Evolutionary conservation across 2,888 invertebrate species (phyloP), one percentile per base, ranked within the genome.

Genomic region (Eilema sororculum): DNA sequence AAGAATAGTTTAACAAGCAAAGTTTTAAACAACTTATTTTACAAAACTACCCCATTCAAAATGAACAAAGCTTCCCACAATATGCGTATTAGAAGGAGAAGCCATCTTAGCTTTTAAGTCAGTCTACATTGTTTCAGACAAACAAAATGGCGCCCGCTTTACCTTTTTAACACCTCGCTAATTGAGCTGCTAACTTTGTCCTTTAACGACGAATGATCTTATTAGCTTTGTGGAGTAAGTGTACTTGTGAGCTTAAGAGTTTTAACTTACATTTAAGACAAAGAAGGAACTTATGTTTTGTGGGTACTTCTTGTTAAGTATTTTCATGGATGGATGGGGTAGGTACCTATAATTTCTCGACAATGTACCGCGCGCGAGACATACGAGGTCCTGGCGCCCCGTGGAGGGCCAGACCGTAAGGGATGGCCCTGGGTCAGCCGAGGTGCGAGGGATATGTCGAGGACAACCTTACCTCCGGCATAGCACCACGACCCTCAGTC

Each of bases 131-230:
- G 80, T 79, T 72, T 76, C 71, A 69, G 73, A 72, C 65, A 73
- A 68, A 76, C 78, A 79, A 80, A 46, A 80, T 52, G 78, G 78
- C 76, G 62, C 58, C 62, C 52, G 71, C 78, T 62, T 73, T 66
- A 61, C 60, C 4, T 58, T 58, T 58, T 79, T 79, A 79, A 73
- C 79, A 80, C 73, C 73, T 76, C 67, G 80, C 80, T 79, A 79
- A 79, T 79, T 79, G 79, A 68, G 67, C 41, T 33, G 63, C 57
- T 68, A 72, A 76, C 74, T 69, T 67, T 69, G 76, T 72, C 69
- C 57, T 66, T 16, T n/a, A 52, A 52, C 66, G 56, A 69, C 33
- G 10, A 75, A 72, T 58, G 30, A 57, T 60, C 46, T 63, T 68
- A 25, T 41, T 56, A 24, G 57, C 63, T 63, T 57, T 67, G 20